Base-by-base conservation (phyloP, 2,113 vertebrate genomes). In the Mesembrinibis cayennensis region DNA sequence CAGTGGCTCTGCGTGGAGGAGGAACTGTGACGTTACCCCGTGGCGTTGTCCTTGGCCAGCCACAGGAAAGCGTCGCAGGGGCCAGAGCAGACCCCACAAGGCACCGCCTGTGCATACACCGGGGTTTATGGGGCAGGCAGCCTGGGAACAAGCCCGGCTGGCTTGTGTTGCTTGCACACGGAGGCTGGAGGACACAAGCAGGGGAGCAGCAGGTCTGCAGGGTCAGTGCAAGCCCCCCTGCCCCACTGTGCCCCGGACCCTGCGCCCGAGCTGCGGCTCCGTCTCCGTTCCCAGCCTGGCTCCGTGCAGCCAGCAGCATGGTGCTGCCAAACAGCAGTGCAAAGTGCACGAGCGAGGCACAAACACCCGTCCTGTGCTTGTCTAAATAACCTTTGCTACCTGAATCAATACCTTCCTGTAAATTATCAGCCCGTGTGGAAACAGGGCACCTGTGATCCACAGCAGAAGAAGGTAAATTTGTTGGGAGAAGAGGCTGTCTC, bases 361-460 rank as follows among this genome's bases (percentile, higher is more conserved):
- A 56, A 90, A 78, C 58, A 67, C 36, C 36, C 9, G 0, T 44
- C 80, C 71, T 10, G 29, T 0, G 6, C 67, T 87, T 83, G 62
- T 74, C 73, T 42, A 62, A 84, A 87, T 30, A 91, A 96, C 96
- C 93, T 95, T 95, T 96, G 95, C 49, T 92, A 91, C 84, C 87
- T 45, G 56, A 90, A 79, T 90, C 90, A 53, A 93, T 79, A 71
- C 32, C 21, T 14, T 22, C 82, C 92, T 13, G 29, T 87, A 79
- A 95, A 84, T 93, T 26, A 94, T 84, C 93, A 91, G 93, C 65
- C 63, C 0, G 6, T 2, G 11, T 8, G 73, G 83, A 72, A 93
- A 58, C 16, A 9, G 45, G 58, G 73, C 69, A 56, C 87, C 70
- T 55, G 71, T 19, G 61, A 85, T 6, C 69, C 73, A 6, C 18